phyloP scores from a whole-genome alignment of 2,888 invertebrate genomes.

The Hesperia comma region DNA sequence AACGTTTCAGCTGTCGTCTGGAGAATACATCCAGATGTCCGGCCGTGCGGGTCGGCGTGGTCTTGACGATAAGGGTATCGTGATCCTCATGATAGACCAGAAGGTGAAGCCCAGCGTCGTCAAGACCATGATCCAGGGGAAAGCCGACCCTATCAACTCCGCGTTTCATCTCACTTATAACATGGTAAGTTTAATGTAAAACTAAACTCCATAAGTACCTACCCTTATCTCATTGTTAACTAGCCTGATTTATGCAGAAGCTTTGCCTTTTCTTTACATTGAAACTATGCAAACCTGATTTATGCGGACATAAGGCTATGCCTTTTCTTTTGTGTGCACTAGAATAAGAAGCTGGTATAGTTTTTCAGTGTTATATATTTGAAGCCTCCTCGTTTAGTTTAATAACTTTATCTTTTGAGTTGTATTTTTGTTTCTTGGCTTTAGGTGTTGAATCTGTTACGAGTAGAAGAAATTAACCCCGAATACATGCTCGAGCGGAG shows the following conservation, averaged over 20 bases:
- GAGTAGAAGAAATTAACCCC: constrained; percentile 99
- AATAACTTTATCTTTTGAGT: too few relatives aligned
- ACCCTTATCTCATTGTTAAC: too few relatives aligned
- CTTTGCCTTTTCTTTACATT: too few relatives aligned
- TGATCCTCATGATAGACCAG: constrained; percentile 99
- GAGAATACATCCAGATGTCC: constrained; percentile 99
- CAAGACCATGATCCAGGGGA: constrained; percentile 92
- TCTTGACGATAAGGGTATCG: constrained; percentile 97
- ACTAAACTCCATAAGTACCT: neutral
- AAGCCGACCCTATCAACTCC: constrained; percentile 98
- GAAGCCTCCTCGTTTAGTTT: too few relatives aligned
- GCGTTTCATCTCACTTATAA: constrained; percentile 99
- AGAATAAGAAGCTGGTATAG: too few relatives aligned
- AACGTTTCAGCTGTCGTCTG: constrained; percentile 89
- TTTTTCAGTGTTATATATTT: too few relatives aligned
- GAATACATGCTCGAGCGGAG: constrained; percentile 99
- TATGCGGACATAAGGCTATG: too few relatives aligned
- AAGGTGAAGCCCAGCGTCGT: constrained; percentile 93
- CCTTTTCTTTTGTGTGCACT: too few relatives aligned
- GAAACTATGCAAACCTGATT: too few relatives aligned
- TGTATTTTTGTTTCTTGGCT: constrained; percentile 16
- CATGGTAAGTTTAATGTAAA: constrained; percentile 88
- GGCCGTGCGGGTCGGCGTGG: constrained; percentile 99
- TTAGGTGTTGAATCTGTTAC: constrained; percentile 88
- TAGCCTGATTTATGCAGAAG: too few relatives aligned